A percentile compares a stretch with the other conserved stretches of the same genome.
These are phyloP conservation scores for Pampus argenteus DNA, from an alignment of 2,797 vertebrate genomes.

Conservation along the genomic window DNA sequence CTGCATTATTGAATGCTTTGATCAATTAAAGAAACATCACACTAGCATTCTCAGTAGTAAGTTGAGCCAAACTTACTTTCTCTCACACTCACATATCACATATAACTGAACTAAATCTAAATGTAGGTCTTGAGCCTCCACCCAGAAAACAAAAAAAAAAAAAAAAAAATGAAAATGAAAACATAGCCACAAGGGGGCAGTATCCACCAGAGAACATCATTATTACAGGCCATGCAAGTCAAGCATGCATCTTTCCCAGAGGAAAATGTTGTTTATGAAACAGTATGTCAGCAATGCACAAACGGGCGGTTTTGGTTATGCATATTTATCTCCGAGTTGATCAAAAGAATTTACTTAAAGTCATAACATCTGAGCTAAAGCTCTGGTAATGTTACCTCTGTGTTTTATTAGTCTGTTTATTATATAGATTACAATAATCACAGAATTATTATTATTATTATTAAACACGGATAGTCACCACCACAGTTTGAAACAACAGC, in stretches of 20 bases:
- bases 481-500: background rate
- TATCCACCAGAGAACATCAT: conserved; percentile 21
- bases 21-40: background rate
- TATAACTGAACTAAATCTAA: background rate
- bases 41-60: background rate
- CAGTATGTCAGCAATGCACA: conserved; percentile 2
- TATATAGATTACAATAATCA: too few relatives aligned
- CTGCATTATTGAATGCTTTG: background rate
- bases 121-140: background rate
- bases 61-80: background rate
- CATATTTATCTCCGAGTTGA: background rate
- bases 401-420: too few relatives aligned
- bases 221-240: background rate
- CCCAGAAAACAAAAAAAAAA: background rate
- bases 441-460: too few relatives aligned
- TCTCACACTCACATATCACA: background rate
- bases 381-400: too few relatives aligned
- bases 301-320: background rate
- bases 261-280: conserved; percentile 14
- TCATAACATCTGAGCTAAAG: too few relatives aligned
- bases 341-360: background rate
- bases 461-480: background rate
- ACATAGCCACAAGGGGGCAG: conserved; percentile 64
- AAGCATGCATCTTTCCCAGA: background rate
- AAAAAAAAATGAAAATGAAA: too few relatives aligned